Percentiles rank a stretch among this genome's conserved stretches.
Conservation (phyloP, 1,140 invertebrate genomes). For the Drosophila micromelanica region DNA sequence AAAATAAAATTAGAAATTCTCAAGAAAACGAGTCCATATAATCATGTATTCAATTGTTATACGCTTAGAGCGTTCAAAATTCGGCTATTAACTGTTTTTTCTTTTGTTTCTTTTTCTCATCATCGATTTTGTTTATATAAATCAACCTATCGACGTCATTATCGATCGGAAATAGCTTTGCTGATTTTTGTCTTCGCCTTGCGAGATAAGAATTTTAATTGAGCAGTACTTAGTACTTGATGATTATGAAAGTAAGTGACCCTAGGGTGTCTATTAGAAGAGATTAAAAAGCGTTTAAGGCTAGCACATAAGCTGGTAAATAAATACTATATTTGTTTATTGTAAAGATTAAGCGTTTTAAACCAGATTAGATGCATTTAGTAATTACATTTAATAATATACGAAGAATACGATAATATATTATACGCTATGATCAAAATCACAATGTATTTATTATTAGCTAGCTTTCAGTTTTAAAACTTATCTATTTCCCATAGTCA, state of each 20-base stretch:
- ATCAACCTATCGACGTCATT: conserved; percentile 35
- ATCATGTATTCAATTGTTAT: conserved; percentile 17
- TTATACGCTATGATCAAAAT: no score
- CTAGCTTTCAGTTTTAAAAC: background rate
- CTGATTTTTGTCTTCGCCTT: conserved; percentile 9
- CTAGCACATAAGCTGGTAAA: background rate
- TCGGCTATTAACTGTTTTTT: conserved; percentile 11
- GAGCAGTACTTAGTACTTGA: background rate
- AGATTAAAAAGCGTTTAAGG: conserved; percentile 13
- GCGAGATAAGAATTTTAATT: conserved; percentile 19
- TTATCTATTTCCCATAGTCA: background rate
- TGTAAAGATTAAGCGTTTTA: background rate
- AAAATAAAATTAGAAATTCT: conserved; percentile 16
- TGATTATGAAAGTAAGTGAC: conserved; percentile 36
- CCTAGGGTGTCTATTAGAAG: background rate
- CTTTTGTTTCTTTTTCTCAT: conserved; percentile 8
- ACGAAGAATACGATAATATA: no score
- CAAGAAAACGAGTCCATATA: background rate
- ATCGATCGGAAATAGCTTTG: conserved; percentile 47
- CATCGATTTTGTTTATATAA: conserved; percentile 45
- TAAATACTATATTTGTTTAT: background rate
- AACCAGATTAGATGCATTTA: no score
- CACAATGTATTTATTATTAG: background rate
- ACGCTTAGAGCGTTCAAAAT: conserved; percentile 41
- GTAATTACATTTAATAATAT: no score